A percentile compares a stretch with the other conserved stretches of the same genome.
phyloP scores from a whole-genome alignment of 2,888 invertebrate species.

The Agonopterix heracliana region DNA sequence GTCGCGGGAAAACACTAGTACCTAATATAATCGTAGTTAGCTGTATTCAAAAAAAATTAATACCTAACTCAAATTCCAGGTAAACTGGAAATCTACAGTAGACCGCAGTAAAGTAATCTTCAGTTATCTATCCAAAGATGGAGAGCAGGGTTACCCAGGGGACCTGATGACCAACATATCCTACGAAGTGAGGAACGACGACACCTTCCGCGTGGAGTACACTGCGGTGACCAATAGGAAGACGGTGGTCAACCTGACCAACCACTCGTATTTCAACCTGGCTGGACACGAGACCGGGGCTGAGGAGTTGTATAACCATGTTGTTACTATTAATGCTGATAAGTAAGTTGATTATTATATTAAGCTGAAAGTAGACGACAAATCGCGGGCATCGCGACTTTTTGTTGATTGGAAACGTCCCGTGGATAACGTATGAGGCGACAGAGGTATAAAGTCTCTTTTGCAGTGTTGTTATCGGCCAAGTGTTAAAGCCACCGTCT shows the following conservation, averaged over 20 bases:
- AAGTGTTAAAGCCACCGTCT: too few species aligned
- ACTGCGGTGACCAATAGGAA: slow-evolving; percentile 69
- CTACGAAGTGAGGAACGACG: slow-evolving; percentile 82
- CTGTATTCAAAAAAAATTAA: too few species aligned
- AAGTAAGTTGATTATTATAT: slow-evolving; percentile 43
- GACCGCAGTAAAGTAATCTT: slow-evolving; percentile 79
- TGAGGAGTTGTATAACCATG: slow-evolving; percentile 77
- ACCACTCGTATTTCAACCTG: slow-evolving; percentile 92
- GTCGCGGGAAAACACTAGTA: too few species aligned
- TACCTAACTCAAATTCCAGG: slow-evolving; percentile 39
- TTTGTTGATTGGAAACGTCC: too few species aligned
- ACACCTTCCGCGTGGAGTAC: slow-evolving; percentile 81
- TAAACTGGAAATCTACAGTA: slow-evolving; percentile 79
- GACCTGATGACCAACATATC: slow-evolving; percentile 81
- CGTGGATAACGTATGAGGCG: too few species aligned
- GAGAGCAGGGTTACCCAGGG: slow-evolving; percentile 95
- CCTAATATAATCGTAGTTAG: too few species aligned
- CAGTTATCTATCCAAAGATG: slow-evolving; percentile 84
- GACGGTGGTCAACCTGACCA: slow-evolving; percentile 87
- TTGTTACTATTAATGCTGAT: slow-evolving; percentile 79
- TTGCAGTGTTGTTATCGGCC: too few species aligned
- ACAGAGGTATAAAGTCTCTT: too few species aligned
- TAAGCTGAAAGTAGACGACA: too few species aligned
- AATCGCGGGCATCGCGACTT: too few species aligned
- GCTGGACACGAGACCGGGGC: slow-evolving; percentile 82